Percentiles rank a stretch among this genome's conserved stretches.
phyloP scores from a whole-genome alignment of 2,797 vertebrate species.

The Antrozous pallidus region DNA sequence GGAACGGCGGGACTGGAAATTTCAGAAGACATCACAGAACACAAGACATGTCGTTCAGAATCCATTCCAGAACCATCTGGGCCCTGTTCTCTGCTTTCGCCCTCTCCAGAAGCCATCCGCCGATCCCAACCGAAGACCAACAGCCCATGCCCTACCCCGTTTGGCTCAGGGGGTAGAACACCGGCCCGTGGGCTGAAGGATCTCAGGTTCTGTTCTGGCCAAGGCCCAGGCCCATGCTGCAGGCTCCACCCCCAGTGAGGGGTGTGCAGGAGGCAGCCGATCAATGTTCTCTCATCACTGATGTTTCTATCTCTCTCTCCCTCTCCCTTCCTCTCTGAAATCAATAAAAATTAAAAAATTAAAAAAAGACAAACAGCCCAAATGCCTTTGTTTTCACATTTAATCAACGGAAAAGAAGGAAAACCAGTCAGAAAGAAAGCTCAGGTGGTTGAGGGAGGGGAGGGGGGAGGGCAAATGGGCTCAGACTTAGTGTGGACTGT shows the following conservation, averaged over 20 bases:
- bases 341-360: too few species aligned
- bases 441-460: background rate
- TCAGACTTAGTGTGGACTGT: background rate
- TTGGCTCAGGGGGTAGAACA: too few species aligned
- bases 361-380: background rate
- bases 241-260: too few species aligned
- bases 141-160: background rate
- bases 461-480: background rate
- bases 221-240: too few species aligned
- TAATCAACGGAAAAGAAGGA: constrained; percentile 67
- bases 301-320: too few species aligned
- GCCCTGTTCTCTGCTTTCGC: background rate
- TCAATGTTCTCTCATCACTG: too few species aligned
- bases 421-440: constrained; percentile 40
- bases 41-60: background rate
- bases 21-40: background rate
- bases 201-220: too few species aligned
- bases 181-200: too few species aligned
- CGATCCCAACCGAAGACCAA: background rate
- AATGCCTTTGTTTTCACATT: constrained; percentile 44
- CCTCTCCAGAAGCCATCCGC: background rate
- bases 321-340: too few species aligned
- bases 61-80: background rate
- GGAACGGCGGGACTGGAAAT: background rate
- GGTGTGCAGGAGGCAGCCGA: too few species aligned